Evolutionary conservation across 1,140 invertebrate genomes (phyloP), one percentile per base, ranked within the genome.

Genomic region (Brachionus manjavacas): DNA sequence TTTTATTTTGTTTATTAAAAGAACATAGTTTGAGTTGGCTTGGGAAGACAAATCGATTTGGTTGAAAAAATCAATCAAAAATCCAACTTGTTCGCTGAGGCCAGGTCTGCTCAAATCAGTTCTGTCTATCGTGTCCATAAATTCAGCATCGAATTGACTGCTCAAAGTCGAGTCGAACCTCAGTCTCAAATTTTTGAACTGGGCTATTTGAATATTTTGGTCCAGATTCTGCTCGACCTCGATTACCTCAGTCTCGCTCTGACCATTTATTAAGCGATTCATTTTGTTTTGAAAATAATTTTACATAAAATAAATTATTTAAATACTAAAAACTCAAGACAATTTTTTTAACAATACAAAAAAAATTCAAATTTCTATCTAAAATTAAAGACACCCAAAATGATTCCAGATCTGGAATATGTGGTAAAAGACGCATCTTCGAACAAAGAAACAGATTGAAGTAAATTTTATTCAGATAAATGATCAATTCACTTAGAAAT

Each of bases 1-100:
- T 20, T 72, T 72, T 41, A 72, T 39, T 72, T 72, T 72, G 39
- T 39, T 72, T 16, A 72, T 39, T 11, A 72, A 20, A 41, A 72
- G 35, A 41, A 20, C 68, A 72, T 72, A 72, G 23, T 72, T 72
- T 41, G 68, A 72, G 35, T n/a, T 39, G 9, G 68, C 35, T 72
- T 72, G 68, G 8, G 68, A 41, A 20, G 68, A 72, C 14, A 72
- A 20, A 41, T 72, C 68, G 16, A 72, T 72, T 72, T 72, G 68
- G 31, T 72, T 72, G 35, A 72, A 72, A 72, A 72, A 72, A 72
- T 72, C 68, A 72, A 72, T 41, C n/a, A 72, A 16, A 39, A 72
- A 76, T 20, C 43, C 25, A 3, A 76, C 49, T 49, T 46, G 39
- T 25, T 76, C 72, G 14, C 46, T 49, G 46, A 49, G 41, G 49